Conservation (phyloP, 2,797 vertebrate species). For the Crocodylus rhombifer region DNA sequence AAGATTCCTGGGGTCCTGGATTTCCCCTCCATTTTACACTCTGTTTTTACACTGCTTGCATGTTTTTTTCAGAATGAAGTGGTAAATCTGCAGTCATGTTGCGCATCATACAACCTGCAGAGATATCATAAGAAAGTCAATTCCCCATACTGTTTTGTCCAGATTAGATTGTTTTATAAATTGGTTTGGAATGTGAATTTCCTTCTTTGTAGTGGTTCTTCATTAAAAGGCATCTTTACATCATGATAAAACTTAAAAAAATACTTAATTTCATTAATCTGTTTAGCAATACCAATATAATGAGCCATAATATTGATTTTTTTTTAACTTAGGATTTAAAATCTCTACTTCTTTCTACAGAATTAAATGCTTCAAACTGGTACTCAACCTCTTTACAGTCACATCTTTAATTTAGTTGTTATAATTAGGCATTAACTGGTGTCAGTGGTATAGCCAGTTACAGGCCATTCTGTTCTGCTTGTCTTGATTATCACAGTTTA, state of each 20-base stretch:
- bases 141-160: constrained; percentile 46
- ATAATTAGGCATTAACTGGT: constrained; percentile 99
- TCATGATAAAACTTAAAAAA: constrained; percentile 77
- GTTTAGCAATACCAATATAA: constrained; percentile 86
- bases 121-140: constrained; percentile 56
- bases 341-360: constrained; percentile 92
- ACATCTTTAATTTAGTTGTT: constrained; percentile 99
- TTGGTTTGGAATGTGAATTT: constrained; percentile 72
- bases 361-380: constrained; percentile 94
- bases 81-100: constrained; percentile 30
- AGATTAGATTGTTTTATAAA: constrained; percentile 74
- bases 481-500: constrained; percentile 99
- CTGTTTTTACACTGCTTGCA: not conserved
- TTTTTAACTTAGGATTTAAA: constrained; percentile 85
- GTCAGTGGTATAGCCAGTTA: constrained; percentile 98
- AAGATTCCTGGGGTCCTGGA: not conserved
- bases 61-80: not conserved
- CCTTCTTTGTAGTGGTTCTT: constrained; percentile 65
- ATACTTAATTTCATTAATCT: constrained; percentile 87
- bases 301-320: constrained; percentile 87
- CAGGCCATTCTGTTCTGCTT: constrained; percentile 99
- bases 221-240: constrained; percentile 71
- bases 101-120: constrained; percentile 25
- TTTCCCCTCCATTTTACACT: not conserved
- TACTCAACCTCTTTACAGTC: constrained; percentile 89